These are phyloP conservation scores for Acinonyx jubatus DNA, from an alignment of 2,113 vertebrate genomes.

Conservation along the genomic window DNA sequence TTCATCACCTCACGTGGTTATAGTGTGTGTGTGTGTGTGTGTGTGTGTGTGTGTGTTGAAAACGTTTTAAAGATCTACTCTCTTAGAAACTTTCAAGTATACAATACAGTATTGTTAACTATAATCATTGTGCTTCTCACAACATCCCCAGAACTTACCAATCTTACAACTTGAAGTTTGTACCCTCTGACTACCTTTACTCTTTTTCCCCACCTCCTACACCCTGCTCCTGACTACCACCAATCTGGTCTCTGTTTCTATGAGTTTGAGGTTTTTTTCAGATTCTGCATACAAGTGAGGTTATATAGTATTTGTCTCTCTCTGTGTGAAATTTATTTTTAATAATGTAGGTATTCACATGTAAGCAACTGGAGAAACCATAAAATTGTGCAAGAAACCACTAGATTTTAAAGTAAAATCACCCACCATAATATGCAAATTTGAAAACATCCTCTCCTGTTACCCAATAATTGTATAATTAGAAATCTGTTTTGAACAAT, in stretches of 20 bases:
- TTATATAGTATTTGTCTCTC: neutral
- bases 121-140: neutral
- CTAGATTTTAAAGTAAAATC: conserved; percentile 9
- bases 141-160: neutral
- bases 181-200: neutral
- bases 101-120: neutral
- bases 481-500: conserved; percentile 22
- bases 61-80: neutral
- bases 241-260: neutral
- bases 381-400: neutral
- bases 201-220: neutral
- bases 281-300: neutral
- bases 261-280: neutral
- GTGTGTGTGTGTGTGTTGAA: neutral
- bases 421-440: neutral
- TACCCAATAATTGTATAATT: conserved; percentile 38
- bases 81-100: neutral
- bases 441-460: conserved; percentile 37
- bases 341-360: neutral
- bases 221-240: neutral
- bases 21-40: neutral
- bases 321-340: neutral
- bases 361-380: conserved; percentile 41
- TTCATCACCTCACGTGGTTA: neutral
- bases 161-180: neutral